These are phyloP conservation scores for Scleropages formosus DNA, from an alignment of 2,797 vertebrate species.

Conservation along the genomic window DNA sequence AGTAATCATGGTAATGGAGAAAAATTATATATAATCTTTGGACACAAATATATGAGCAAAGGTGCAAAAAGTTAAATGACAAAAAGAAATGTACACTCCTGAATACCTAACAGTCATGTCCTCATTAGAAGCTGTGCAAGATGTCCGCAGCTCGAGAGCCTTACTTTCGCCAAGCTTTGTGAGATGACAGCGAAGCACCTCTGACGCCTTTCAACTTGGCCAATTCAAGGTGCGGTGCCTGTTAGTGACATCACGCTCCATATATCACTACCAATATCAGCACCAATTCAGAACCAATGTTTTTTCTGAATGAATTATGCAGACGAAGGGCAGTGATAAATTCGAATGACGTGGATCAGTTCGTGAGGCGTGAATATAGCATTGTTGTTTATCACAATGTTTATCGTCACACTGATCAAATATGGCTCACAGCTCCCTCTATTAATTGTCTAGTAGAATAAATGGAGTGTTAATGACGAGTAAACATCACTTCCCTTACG, in stretches of 20 bases:
- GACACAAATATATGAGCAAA: too few relatives aligned
- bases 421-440: not conserved
- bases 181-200: not conserved
- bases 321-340: not conserved
- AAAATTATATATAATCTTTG: too few relatives aligned
- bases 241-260: not conserved
- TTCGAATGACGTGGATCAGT: not conserved
- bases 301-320: not conserved
- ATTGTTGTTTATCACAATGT: constrained; percentile 33
- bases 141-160: not conserved
- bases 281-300: not conserved
- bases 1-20: too few relatives aligned
- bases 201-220: not conserved
- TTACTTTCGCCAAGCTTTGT: not conserved
- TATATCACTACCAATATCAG: not conserved
- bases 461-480: constrained; percentile 31
- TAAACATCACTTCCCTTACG: constrained; percentile 40
- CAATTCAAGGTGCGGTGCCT: constrained; percentile 1
- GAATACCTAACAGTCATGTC: not conserved
- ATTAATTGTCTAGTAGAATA: constrained; percentile 28
- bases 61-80: not conserved
- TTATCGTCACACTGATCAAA: constrained; percentile 26
- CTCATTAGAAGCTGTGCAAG: constrained; percentile 6
- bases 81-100: too few relatives aligned
- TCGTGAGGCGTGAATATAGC: not conserved